phyloP scores from a whole-genome alignment of 2,797 vertebrate genomes.

The Spheniscus humboldti region DNA sequence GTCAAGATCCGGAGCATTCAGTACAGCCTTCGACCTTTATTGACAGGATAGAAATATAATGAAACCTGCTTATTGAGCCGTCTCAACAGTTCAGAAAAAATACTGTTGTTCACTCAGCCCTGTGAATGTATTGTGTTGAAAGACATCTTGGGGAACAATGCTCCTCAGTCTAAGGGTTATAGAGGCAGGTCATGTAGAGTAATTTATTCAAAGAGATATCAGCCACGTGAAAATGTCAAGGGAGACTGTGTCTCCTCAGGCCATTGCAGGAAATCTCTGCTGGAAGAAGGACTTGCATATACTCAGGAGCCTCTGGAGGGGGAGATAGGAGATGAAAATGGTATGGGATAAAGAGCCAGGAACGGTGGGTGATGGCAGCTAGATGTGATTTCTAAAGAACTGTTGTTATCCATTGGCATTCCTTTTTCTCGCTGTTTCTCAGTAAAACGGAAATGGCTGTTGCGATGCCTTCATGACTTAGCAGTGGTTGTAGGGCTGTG shows the following conservation, averaged over 20 bases:
- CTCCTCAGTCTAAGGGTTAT: not conserved
- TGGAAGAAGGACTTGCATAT: not conserved
- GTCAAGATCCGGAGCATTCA: not conserved
- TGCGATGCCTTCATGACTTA: conserved; percentile 2
- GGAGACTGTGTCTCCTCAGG: conserved; percentile 23
- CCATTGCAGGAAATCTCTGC: conserved; percentile 28
- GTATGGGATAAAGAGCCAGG: not conserved
- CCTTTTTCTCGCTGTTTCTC: not conserved
- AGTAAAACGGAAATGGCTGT: not conserved
- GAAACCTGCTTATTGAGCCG: not conserved
- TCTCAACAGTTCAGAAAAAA: not conserved
- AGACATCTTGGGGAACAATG: not conserved
- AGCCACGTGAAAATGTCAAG: conserved; percentile 9
- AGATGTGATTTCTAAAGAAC: not conserved
- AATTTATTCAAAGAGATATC: conserved; percentile 29
- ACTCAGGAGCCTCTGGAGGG: not conserved
- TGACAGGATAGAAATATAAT: not conserved
- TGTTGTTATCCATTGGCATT: rapidly evolving
- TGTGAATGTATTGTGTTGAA: not conserved
- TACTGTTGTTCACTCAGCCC: not conserved
- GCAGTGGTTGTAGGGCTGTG: not conserved
- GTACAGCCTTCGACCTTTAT: not conserved
- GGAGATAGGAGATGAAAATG: not conserved
- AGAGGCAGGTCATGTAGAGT: not conserved
- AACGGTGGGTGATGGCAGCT: not conserved